Percentiles rank a stretch among this genome's conserved stretches.
phyloP scores from a whole-genome alignment of 2,113 vertebrate genomes.

The Clarias magur region DNA sequence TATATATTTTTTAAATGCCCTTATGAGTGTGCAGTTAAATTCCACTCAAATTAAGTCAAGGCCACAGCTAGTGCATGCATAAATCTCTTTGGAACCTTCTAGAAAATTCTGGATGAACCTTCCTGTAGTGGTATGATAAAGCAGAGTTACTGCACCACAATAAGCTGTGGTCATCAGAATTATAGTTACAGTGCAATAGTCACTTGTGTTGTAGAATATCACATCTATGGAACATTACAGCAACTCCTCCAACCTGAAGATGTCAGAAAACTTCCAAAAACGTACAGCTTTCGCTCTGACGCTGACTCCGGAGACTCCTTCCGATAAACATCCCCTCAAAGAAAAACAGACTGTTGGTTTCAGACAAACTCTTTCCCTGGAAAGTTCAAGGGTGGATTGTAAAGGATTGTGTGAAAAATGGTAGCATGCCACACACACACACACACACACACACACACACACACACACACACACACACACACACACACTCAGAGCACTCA shows the following conservation, averaged over 20 bases:
- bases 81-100: not conserved
- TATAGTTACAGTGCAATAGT: not conserved
- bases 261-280: not conserved
- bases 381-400: too few species aligned
- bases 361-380: not conserved
- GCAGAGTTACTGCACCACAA: not conserved
- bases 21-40: too few species aligned
- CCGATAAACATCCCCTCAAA: not conserved
- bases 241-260: not conserved
- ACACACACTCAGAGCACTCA: not conserved
- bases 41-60: too few species aligned
- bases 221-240: too few species aligned
- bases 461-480: not conserved
- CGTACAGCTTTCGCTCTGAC: not conserved
- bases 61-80: too few species aligned
- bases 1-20: too few species aligned
- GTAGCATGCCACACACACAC: not conserved
- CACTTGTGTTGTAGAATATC: too few species aligned
- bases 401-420: conserved; percentile 8
- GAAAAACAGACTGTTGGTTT: not conserved
- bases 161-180: not conserved
- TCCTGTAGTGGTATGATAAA: not conserved
- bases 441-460: not conserved
- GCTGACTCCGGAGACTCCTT: not conserved
- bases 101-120: not conserved